Evolutionary conservation across 2,888 invertebrate genomes (phyloP).

Genomic region (Agriopis aurantiaria): DNA sequence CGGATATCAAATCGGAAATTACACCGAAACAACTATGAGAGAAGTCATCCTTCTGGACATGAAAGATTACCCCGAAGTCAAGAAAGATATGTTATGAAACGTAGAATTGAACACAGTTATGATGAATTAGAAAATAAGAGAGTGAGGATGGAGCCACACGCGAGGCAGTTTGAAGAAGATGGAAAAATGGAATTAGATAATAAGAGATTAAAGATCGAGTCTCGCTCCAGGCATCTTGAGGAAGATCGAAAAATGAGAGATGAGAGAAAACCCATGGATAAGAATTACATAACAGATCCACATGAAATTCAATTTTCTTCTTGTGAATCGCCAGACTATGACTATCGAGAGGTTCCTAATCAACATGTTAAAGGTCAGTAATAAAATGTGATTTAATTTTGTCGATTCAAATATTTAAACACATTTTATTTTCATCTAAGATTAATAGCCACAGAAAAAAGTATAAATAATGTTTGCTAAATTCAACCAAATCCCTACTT

Average conservation of each 20-base stretch:
- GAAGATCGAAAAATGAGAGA: slow-evolving; percentile 44
- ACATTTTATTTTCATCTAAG: background rate
- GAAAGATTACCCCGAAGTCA: slow-evolving; percentile 48
- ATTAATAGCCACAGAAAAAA: background rate
- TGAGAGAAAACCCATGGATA: slow-evolving; percentile 38
- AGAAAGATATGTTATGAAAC: slow-evolving; percentile 56
- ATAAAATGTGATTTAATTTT: background rate
- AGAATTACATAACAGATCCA: slow-evolving; percentile 31
- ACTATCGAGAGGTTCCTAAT: slow-evolving; percentile 47
- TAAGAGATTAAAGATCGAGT: background rate
- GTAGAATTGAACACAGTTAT: slow-evolving; percentile 57
- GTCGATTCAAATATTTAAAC: background rate
- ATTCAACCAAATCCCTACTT: too few relatives aligned
- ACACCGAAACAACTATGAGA: slow-evolving; percentile 38
- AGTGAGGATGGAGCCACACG: slow-evolving; percentile 53
- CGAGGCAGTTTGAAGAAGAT: slow-evolving; percentile 3
- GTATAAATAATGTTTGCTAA: too few relatives aligned
- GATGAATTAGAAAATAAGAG: slow-evolving; percentile 66
- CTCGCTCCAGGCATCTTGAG: slow-evolving; percentile 36
- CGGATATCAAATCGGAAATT: slow-evolving; percentile 34
- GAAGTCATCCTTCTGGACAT: slow-evolving; percentile 45
- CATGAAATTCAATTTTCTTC: slow-evolving; percentile 53
- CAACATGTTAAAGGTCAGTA: slow-evolving; percentile 65
- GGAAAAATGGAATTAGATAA: background rate
- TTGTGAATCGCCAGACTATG: slow-evolving; percentile 75